These are phyloP conservation scores for Bhutanitis thaidina DNA, from an alignment of 2,888 invertebrate species.

Conservation along the genomic window DNA sequence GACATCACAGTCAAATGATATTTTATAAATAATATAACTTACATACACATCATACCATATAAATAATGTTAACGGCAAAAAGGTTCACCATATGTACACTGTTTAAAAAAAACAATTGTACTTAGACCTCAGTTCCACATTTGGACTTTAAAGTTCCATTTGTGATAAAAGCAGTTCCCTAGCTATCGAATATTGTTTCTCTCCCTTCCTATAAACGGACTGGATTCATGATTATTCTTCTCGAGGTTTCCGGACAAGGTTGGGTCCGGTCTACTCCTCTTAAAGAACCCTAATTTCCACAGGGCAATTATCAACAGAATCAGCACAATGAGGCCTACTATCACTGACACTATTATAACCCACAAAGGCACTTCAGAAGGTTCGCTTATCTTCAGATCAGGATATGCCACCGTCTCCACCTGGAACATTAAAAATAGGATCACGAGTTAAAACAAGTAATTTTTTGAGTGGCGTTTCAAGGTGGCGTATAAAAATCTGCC, in stretches of 20 bases:
- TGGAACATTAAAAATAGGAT: conserved; percentile 50
- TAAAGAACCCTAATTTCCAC: conserved; percentile 95
- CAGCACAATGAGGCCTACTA: conserved; percentile 90
- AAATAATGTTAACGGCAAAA: conserved; percentile 9
- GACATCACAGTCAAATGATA: conserved; percentile 76
- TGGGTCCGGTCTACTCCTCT: conserved; percentile 90
- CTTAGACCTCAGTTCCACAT: conserved; percentile 30
- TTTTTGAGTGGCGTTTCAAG: no score
- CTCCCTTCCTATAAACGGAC: conserved; percentile 79
- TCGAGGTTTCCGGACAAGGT: conserved; percentile 89
- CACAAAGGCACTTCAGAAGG: conserved; percentile 89
- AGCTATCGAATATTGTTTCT: conserved; percentile 72
- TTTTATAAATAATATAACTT: conserved; percentile 37
- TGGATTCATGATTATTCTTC: conserved; percentile 85
- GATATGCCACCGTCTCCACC: conserved; percentile 92
- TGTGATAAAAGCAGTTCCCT: conserved; percentile 23
- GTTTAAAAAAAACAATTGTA: conserved; percentile 20
- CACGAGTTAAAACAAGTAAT: no score
- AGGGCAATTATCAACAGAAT: conserved; percentile 88
- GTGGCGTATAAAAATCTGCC: no score
- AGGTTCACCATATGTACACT: conserved; percentile 30
- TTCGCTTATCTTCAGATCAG: conserved; percentile 87
- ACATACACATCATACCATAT: conserved; percentile 20
- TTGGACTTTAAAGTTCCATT: conserved; percentile 24
- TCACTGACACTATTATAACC: conserved; percentile 91